Conservation (phyloP, 2,113 vertebrate genomes). For the Meles meles region DNA sequence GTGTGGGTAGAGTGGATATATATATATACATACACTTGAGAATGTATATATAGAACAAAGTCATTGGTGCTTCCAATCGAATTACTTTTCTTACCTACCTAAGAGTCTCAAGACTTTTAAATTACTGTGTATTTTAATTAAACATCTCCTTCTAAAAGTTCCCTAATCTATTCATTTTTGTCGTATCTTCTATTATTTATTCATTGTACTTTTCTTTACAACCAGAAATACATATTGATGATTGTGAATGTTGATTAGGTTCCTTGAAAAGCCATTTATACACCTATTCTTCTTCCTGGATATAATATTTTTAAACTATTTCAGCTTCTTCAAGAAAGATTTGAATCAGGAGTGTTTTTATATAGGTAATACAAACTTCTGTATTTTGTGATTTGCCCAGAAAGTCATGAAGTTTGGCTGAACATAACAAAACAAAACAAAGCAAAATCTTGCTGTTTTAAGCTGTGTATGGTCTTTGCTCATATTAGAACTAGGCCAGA, state of each 20-base stretch:
- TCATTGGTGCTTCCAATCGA: neutral
- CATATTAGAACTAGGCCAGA: neutral
- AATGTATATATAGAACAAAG: neutral
- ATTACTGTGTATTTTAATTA: neutral
- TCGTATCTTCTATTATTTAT: slow-evolving; percentile 22
- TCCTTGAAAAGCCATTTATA: neutral
- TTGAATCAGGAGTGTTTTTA: neutral
- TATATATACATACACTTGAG: neutral
- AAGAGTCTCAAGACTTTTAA: neutral
- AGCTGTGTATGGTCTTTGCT: neutral
- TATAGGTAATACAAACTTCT: neutral
- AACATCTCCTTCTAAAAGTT: neutral
- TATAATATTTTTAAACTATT: neutral
- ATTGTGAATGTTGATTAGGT: neutral
- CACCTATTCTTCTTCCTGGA: neutral
- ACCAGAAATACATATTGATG: slow-evolving; percentile 40
- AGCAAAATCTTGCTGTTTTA: neutral
- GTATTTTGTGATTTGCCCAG: slow-evolving; percentile 7
- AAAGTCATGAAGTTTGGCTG: neutral
- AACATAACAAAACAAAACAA: neutral
- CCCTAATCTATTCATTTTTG: neutral
- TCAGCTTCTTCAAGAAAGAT: neutral
- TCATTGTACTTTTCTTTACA: slow-evolving; percentile 36
- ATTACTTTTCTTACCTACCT: neutral
- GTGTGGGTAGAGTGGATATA: neutral